These are phyloP conservation scores for Tragelaphus eurycerus DNA, from an alignment of 2,797 vertebrate species.

Conservation along the genomic window DNA sequence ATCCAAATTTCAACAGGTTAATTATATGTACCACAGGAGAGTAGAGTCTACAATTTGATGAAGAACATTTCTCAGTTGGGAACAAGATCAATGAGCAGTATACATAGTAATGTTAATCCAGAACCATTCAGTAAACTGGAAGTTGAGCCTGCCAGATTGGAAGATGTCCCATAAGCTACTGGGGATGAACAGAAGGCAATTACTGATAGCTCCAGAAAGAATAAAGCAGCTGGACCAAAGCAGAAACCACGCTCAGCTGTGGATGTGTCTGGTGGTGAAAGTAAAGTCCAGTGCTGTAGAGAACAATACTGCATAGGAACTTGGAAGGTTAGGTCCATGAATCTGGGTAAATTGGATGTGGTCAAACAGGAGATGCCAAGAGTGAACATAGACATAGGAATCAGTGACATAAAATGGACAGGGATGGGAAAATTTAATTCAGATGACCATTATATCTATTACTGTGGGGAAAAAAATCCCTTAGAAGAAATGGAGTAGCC, in stretches of 20 bases:
- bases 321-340: not conserved
- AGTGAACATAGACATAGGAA: not conserved
- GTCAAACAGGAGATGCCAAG: not conserved
- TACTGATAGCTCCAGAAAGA: not conserved
- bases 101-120: not conserved
- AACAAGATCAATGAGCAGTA: not conserved
- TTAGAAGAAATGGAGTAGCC: not conserved
- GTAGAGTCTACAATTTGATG: not conserved
- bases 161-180: not conserved
- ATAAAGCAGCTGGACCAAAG: not conserved
- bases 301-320: not conserved
- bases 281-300: not conserved
- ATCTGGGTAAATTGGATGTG: not conserved
- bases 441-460: not conserved
- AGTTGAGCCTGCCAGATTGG: not conserved
- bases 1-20: constrained; percentile 32
- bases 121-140: constrained; percentile 31
- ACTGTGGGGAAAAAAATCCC: not conserved
- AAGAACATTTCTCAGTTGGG: not conserved
- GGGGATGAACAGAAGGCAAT: not conserved
- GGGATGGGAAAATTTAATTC: not conserved
- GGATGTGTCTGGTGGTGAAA: not conserved
- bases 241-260: not conserved
- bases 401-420: not conserved
- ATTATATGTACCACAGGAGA: constrained; percentile 46